These are phyloP conservation scores for Carcina quercana DNA, from an alignment of 2,888 invertebrate species.

Conservation along the genomic window DNA sequence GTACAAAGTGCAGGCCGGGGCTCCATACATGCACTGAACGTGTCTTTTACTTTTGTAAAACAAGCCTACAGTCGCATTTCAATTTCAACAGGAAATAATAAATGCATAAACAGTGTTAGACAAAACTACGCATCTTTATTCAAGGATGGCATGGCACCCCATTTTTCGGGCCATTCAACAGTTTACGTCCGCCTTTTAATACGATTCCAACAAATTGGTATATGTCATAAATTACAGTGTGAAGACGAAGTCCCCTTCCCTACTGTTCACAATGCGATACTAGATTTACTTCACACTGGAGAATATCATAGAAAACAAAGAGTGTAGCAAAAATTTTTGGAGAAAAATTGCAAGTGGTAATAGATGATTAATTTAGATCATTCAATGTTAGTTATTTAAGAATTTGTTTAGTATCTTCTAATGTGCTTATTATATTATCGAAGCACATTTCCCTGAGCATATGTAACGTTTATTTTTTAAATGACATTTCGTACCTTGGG, in stretches of 20 bases:
- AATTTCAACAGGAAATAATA: slow-evolving; percentile 19
- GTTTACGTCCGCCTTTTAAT: slow-evolving; percentile 64
- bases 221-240: slow-evolving; percentile 61
- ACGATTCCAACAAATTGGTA: slow-evolving; percentile 65
- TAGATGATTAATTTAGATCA: too few species aligned
- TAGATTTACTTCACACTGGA: too few species aligned
- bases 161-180: slow-evolving; percentile 67
- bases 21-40: too few species aligned
- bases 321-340: too few species aligned
- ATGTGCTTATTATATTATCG: too few species aligned
- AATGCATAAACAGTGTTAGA: slow-evolving; percentile 30
- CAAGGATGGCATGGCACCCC: slow-evolving; percentile 49
- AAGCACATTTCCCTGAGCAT: too few species aligned
- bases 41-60: slow-evolving; percentile 14
- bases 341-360: too few species aligned
- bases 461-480: background rate
- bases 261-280: slow-evolving; percentile 17
- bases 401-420: too few species aligned
- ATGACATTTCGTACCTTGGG: too few species aligned
- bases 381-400: too few species aligned
- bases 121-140: slow-evolving; percentile 25
- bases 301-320: too few species aligned
- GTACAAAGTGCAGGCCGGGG: too few species aligned
- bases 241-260: slow-evolving; percentile 43
- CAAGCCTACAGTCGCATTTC: background rate